Percentiles rank a stretch among this genome's conserved stretches.
These are phyloP conservation scores for Acrossocheilus fasciatus DNA, from an alignment of 2,797 vertebrate genomes.

Conservation along the genomic window DNA sequence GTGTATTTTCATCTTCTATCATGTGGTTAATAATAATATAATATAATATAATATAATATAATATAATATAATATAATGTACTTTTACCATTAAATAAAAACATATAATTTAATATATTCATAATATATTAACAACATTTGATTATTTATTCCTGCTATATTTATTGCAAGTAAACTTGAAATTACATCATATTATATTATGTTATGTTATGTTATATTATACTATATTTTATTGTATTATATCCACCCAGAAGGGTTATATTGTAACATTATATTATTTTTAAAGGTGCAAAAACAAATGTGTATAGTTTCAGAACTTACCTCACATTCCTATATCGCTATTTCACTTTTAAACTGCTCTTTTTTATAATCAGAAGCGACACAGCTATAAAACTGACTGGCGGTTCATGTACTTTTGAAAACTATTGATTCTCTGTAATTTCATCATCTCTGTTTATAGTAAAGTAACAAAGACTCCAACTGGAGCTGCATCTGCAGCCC, in stretches of 20 bases:
- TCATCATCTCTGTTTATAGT: conserved; percentile 31
- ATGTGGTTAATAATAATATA: background rate
- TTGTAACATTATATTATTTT: background rate
- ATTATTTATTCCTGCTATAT: background rate
- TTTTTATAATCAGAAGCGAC: background rate
- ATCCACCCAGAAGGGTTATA: background rate
- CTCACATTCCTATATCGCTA: background rate
- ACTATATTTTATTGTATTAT: background rate
- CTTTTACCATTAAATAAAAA: background rate
- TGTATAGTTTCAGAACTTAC: background rate
- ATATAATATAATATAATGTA: background rate
- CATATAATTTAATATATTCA: background rate
- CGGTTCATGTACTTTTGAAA: background rate
- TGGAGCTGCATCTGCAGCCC: conserved; percentile 1
- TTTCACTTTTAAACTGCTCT: conserved; percentile 6
- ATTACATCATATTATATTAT: background rate
- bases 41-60: background rate
- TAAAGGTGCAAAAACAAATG: background rate
- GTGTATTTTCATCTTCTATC: background rate
- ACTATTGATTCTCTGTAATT: conserved; percentile 17
- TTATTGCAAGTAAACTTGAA: background rate
- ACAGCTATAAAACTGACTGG: background rate
- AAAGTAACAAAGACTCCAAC: background rate
- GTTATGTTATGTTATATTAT: background rate
- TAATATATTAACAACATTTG: background rate